phyloP scores from a whole-genome alignment of 2,113 vertebrate genomes.

The Sebastes fasciatus region DNA sequence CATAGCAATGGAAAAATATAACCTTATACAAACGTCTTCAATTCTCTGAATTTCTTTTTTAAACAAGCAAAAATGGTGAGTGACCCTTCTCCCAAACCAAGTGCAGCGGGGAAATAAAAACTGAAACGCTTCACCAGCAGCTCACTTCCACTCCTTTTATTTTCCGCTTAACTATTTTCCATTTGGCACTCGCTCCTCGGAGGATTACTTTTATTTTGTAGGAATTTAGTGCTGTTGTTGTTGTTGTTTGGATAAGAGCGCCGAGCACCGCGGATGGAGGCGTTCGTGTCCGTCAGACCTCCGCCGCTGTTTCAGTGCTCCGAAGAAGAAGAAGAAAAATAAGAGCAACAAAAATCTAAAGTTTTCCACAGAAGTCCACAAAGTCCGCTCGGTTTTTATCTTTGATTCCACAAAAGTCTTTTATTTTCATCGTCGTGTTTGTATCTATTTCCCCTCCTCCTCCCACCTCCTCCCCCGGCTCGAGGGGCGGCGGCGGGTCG shows the following conservation, averaged over 20 bases:
- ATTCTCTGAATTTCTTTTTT: constrained; percentile 72
- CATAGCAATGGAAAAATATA: constrained; percentile 99
- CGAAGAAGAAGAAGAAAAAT: constrained; percentile 58
- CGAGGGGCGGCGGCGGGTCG: constrained; percentile 27
- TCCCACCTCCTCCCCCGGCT: constrained; percentile 10
- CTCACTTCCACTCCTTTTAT: not conserved
- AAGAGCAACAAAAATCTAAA: constrained; percentile 65
- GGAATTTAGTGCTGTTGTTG: constrained; percentile 69
- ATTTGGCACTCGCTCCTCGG: constrained; percentile 91
- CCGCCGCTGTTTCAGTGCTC: constrained; percentile 57
- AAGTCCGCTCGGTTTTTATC: constrained; percentile 50
- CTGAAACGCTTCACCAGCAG: constrained; percentile 70
- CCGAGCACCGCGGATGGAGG: constrained; percentile 5
- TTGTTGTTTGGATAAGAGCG: constrained; percentile 24
- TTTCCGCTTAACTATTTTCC: constrained; percentile 49
- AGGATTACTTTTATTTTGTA: constrained; percentile 52
- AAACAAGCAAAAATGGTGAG: constrained; percentile 78
- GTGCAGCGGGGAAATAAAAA: constrained; percentile 84
- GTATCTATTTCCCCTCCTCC: constrained; percentile 7
- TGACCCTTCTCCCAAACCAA: constrained; percentile 83
- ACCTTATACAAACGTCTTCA: constrained; percentile 95
- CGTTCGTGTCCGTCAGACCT: constrained; percentile 14
- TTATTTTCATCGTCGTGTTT: constrained; percentile 30
- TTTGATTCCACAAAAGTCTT: constrained; percentile 50
- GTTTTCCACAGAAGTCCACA: constrained; percentile 72